Evolutionary conservation across 2,797 vertebrate genomes (phyloP), one percentile per base, ranked within the genome.

Genomic region (Gephyroberyx darwinii): DNA sequence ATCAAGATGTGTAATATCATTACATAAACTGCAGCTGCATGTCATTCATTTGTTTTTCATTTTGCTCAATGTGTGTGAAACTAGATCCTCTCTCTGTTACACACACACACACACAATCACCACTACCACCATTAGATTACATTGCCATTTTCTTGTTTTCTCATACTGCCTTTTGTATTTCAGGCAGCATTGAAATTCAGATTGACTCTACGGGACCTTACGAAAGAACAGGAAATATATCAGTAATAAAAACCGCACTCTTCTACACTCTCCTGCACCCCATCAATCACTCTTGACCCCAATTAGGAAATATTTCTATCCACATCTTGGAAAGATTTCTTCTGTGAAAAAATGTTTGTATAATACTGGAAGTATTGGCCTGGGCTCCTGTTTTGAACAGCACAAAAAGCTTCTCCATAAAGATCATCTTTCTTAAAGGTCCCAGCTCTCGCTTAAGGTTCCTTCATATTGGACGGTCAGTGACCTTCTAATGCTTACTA

Each of bases 401-500:
- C 14, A 48, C 51, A 16, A 52, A 52, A 51, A 0, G 20, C 19
- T 22, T 22, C 12, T 33, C 9, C 2, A 47, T n/a, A 19, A 61
- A 61, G 30, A 2, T 4, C 9, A 0, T 17, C 17, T 50, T 2
- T 37, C 51, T 43, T 14, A 43, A 43, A 5, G n/a, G n/a, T n/a
- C n/a, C n/a, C n/a, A 64, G 5, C 8, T 51, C 31, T 54, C 26
- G 54, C 17, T 20, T 5, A 70, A 64, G 43, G 10, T 5, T 19
- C 26, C 3, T 5, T 48, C 8, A 51, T 55, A 22, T 12, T 71
- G 12, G 10, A 33, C 64, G 30, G 12, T 56, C 53, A 39, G 50
- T 64, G 41, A 69, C 41, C 43, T 56, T 17, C 65, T 8, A 19
- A 26, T 41, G 50, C 41, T 63, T 43, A 19, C 35, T 43, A 19